Conservation (phyloP, 2,797 vertebrate genomes). For the Chiloscyllium punctatum region DNA sequence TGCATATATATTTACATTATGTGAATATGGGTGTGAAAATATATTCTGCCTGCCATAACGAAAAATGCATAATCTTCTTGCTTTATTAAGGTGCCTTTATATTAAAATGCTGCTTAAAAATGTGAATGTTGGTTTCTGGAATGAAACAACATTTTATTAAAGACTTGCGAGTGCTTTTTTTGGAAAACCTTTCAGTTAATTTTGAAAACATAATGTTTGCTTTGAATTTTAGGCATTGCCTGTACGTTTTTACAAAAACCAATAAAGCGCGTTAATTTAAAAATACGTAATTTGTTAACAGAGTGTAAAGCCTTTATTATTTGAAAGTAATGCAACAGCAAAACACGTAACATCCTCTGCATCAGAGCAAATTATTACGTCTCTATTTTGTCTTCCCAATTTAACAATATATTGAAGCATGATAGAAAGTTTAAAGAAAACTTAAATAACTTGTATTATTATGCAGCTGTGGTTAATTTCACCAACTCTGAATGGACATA, state of each 20-base stretch:
- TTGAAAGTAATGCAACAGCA: neutral
- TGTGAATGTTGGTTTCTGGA: neutral
- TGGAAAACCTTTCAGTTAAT: neutral
- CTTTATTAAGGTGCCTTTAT: neutral
- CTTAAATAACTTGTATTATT: neutral
- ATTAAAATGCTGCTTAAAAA: conserved; percentile 26
- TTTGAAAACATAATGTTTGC: neutral
- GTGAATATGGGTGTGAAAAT: neutral
- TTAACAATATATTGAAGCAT: neutral
- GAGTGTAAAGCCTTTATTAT: neutral
- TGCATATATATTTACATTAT: neutral
- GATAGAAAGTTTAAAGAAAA: neutral
- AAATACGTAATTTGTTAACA: neutral
- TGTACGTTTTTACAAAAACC: conserved; percentile 8
- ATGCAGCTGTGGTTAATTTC: neutral
- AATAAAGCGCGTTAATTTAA: neutral
- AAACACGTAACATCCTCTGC: neutral
- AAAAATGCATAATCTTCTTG: neutral
- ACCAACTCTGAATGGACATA: neutral
- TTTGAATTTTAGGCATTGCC: neutral
- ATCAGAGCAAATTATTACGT: neutral
- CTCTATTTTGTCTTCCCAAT: neutral
- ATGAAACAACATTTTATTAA: neutral
- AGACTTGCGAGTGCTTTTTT: neutral
- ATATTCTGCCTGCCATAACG: neutral